Conservation (phyloP, 2,113 vertebrate genomes). For the Pelmatolapia mariae region DNA sequence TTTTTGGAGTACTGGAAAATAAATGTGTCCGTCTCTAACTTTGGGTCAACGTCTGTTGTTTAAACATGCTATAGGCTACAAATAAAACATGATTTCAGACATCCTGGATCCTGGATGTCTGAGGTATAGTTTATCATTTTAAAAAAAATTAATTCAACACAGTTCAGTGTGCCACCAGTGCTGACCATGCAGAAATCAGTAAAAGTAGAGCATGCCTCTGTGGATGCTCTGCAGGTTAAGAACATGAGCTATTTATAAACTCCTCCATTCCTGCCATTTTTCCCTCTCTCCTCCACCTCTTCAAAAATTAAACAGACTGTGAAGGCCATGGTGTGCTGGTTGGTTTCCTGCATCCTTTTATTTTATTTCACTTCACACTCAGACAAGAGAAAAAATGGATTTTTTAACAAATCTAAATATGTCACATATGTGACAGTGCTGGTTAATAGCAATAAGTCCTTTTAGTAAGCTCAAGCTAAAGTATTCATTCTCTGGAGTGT, state of each 20-base stretch:
- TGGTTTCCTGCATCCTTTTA: neutral
- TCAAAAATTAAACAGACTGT: neutral
- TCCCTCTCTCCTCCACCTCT: neutral
- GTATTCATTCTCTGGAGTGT: neutral
- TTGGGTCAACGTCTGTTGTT: neutral
- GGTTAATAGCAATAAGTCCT: neutral
- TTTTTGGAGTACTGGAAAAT: neutral
- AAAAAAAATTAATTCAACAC: neutral
- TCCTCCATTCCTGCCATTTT: neutral
- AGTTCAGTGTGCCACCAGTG: neutral
- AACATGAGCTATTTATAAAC: neutral
- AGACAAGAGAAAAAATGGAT: neutral
- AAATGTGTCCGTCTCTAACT: neutral
- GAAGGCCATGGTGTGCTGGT: neutral
- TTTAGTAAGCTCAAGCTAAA: neutral
- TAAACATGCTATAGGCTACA: neutral
- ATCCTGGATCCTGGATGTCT: neutral
- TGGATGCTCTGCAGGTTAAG: neutral
- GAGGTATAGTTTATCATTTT: neutral
- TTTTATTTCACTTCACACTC: neutral
- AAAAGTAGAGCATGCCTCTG: neutral
- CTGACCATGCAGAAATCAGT: neutral
- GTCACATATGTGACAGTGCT: accelerated
- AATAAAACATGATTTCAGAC: neutral
- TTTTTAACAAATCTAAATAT: neutral